Conservation (phyloP, 2,797 vertebrate genomes). For the Emydoidea blandingii region DNA sequence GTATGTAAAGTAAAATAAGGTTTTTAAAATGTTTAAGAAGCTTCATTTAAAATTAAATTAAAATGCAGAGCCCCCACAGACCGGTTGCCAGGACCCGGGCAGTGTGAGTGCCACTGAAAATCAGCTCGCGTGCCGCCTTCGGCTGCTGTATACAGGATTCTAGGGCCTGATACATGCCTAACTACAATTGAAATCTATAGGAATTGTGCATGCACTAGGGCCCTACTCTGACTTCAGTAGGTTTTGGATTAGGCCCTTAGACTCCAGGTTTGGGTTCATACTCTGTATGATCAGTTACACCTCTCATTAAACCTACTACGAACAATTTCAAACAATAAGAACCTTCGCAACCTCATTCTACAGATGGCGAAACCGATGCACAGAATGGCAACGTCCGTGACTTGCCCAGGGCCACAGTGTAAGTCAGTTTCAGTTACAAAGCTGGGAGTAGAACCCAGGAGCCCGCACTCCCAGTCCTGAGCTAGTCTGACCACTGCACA, state of each 20-base stretch:
- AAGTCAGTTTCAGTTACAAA: neutral
- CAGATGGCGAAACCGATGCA: neutral
- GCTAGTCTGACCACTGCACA: neutral
- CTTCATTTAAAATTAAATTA: too few relatives aligned
- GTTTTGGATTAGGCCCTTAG: neutral
- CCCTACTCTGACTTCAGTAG: neutral
- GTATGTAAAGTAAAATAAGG: too few relatives aligned
- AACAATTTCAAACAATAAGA: rapidly evolving
- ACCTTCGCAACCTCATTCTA: neutral
- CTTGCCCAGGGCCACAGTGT: neutral
- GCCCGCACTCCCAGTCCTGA: too few relatives aligned
- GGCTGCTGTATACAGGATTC: neutral
- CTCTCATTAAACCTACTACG: neutral
- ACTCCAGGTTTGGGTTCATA: rapidly evolving
- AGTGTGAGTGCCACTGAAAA: too few relatives aligned
- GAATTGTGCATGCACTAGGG: neutral
- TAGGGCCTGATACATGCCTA: neutral
- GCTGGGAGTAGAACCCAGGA: neutral
- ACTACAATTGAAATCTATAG: neutral
- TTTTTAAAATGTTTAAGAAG: too few relatives aligned
- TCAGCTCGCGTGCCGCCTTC: too few relatives aligned
- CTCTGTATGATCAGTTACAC: rapidly evolving
- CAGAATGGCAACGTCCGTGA: neutral
- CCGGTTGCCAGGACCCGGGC: too few relatives aligned
- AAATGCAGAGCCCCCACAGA: too few relatives aligned